These are phyloP conservation scores for Ursus arctos DNA, from an alignment of 2,113 vertebrate species.

Conservation along the genomic window DNA sequence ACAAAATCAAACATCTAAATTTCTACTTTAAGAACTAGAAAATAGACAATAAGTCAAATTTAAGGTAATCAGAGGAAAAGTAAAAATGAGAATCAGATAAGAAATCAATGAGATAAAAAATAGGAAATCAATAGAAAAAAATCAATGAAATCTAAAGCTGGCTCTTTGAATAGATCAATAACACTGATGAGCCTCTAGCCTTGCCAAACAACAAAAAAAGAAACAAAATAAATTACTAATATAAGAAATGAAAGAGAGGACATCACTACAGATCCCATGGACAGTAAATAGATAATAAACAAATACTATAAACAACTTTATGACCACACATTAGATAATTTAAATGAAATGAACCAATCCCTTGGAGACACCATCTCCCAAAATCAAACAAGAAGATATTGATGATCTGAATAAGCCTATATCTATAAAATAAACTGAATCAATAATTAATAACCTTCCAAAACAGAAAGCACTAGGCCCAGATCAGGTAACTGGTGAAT, in stretches of 20 bases:
- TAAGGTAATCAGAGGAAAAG: neutral
- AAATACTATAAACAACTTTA: neutral
- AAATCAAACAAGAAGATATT: neutral
- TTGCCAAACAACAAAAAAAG: neutral
- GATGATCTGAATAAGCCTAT: neutral
- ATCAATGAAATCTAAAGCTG: neutral
- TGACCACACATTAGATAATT: neutral
- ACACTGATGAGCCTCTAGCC: neutral
- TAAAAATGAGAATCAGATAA: neutral
- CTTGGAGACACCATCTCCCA: neutral
- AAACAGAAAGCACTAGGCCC: neutral
- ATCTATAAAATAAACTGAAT: neutral
- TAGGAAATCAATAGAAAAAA: neutral
- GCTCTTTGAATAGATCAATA: neutral
- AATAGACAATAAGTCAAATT: neutral
- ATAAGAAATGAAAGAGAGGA: neutral
- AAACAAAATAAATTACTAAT: neutral
- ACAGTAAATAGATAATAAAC: neutral
- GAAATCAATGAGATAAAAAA: neutral
- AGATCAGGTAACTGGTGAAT: neutral
- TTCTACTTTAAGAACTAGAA: neutral
- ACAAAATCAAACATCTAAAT: neutral
- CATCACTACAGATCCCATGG: neutral
- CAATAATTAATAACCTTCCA: neutral
- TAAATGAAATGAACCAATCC: neutral